A percentile compares a stretch with the other conserved stretches of the same genome.
These are phyloP conservation scores for Argyrosomus regius DNA, from an alignment of 2,797 vertebrate species.

Conservation along the genomic window DNA sequence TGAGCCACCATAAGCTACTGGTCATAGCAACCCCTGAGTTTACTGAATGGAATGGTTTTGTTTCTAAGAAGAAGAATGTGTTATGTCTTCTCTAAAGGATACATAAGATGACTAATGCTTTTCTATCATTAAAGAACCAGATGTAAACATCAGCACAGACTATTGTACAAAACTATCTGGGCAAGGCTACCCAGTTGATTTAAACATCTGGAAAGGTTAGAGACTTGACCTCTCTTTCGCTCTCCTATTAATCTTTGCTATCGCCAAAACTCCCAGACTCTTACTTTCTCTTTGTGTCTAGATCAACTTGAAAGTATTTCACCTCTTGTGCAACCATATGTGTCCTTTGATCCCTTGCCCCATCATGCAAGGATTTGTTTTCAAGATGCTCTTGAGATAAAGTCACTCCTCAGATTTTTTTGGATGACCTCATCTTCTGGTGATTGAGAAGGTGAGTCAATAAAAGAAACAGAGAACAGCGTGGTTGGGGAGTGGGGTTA, in stretches of 20 bases:
- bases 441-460: conserved; percentile 63
- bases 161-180: background rate
- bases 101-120: background rate
- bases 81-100: background rate
- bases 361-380: conserved; percentile 55
- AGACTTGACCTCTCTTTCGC: conserved; percentile 34
- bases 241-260: conserved; percentile 50
- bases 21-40: background rate
- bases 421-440: conserved; percentile 53
- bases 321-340: conserved; percentile 32
- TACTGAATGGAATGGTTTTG: background rate
- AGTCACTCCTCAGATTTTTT: conserved; percentile 40
- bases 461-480: conserved; percentile 12
- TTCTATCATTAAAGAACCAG: background rate
- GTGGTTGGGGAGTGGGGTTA: background rate
- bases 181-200: conserved; percentile 2
- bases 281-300: conserved; percentile 44
- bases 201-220: conserved; percentile 51
- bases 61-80: background rate
- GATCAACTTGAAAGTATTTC: conserved; percentile 56
- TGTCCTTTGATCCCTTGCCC: conserved; percentile 56
- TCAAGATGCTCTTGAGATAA: conserved; percentile 53
- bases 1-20: background rate
- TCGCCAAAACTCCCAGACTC: conserved; percentile 42
- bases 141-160: background rate